These are phyloP conservation scores for Panagrolaimus sp. DNA, from an alignment of 1,140 invertebrate species.

Conservation along the genomic window DNA sequence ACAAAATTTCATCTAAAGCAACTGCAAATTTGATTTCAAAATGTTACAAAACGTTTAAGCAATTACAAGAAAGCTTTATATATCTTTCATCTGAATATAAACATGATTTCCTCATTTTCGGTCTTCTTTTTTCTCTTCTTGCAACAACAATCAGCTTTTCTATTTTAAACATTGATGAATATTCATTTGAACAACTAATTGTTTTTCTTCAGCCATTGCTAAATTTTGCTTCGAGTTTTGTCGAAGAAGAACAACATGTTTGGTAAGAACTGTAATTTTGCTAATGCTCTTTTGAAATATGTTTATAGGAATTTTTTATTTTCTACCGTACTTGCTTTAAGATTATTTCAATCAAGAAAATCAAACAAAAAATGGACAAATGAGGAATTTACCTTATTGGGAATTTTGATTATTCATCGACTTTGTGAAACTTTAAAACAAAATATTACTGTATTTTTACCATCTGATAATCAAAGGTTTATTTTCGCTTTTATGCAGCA, in stretches of 20 bases:
- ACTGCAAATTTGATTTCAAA: not conserved
- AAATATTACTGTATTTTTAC: not conserved
- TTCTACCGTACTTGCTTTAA: slow-evolving; percentile 15
- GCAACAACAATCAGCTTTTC: not conserved
- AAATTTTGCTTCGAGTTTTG: slow-evolving; percentile 45
- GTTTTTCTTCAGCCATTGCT: slow-evolving; percentile 26
- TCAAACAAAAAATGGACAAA: not conserved
- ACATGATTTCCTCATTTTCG: not conserved
- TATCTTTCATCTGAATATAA: not conserved
- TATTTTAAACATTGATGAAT: not conserved
- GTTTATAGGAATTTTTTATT: slow-evolving; percentile 36
- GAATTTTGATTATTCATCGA: not conserved
- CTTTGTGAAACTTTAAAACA: not conserved
- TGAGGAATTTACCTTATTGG: not conserved
- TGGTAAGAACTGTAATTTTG: slow-evolving; percentile 28
- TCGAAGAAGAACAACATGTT: slow-evolving; percentile 50
- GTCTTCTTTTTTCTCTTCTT: not conserved
- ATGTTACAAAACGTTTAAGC: not conserved
- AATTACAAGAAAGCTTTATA: not conserved
- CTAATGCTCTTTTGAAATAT: not conserved
- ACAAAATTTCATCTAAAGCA: not conserved
- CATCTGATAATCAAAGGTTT: not conserved
- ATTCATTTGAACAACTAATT: slow-evolving; percentile 8
- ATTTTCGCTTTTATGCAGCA: not conserved
- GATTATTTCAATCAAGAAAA: slow-evolving; percentile 9